A percentile compares a stretch with the other conserved stretches of the same genome.
These are phyloP conservation scores for Caenorhabditis becei DNA, from an alignment of 2,888 invertebrate species.

Conservation along the genomic window DNA sequence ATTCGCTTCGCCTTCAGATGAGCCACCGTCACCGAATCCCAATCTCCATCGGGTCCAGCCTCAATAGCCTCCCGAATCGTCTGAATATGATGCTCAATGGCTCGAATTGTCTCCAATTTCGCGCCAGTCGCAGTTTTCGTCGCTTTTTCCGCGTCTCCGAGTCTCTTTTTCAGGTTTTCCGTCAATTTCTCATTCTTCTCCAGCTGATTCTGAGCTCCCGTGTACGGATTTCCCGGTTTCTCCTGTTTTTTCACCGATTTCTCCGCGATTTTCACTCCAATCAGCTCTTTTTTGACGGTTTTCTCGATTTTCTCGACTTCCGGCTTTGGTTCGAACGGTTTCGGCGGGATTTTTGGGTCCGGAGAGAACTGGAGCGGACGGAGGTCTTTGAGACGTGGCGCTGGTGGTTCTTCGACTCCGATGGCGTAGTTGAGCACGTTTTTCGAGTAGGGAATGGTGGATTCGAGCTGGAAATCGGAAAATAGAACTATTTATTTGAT, in stretches of 20 bases:
- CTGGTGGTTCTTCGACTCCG: slow-evolving; percentile 43
- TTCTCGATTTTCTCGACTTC: neutral
- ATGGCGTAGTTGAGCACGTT: slow-evolving; percentile 51
- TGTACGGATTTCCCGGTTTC: slow-evolving; percentile 45
- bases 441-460: slow-evolving; percentile 41
- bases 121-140: slow-evolving; percentile 67
- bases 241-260: slow-evolving; percentile 4
- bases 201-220: slow-evolving; percentile 39
- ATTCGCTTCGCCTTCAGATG: slow-evolving; percentile 71
- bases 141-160: slow-evolving; percentile 58
- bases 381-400: slow-evolving; percentile 41
- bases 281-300: slow-evolving; percentile 3
- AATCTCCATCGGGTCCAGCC: slow-evolving; percentile 65
- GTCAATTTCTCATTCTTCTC: slow-evolving; percentile 59
- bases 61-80: slow-evolving; percentile 82
- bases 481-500: too few species aligned
- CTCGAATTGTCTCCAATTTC: slow-evolving; percentile 67
- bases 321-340: slow-evolving; percentile 47
- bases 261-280: slow-evolving; percentile 20
- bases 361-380: slow-evolving; percentile 41
- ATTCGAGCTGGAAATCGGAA: slow-evolving; percentile 29
- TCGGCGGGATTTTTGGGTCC: slow-evolving; percentile 44
- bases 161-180: slow-evolving; percentile 57
- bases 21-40: slow-evolving; percentile 73
- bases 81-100: slow-evolving; percentile 67